These are phyloP conservation scores for Cervus canadensis DNA, from an alignment of 2,113 vertebrate species.

Conservation along the genomic window DNA sequence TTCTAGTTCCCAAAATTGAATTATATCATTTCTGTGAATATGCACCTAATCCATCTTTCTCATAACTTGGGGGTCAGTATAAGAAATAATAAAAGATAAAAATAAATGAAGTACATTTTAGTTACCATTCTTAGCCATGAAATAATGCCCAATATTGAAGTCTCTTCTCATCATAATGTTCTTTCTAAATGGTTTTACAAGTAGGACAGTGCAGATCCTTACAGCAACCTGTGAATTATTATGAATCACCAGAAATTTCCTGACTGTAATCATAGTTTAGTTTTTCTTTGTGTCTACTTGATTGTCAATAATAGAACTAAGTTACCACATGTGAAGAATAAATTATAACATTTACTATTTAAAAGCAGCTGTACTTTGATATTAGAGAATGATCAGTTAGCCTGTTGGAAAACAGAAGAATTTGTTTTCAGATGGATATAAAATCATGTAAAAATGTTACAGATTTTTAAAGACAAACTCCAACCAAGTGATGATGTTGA, in stretches of 20 bases:
- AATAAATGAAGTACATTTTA: slow-evolving; percentile 4
- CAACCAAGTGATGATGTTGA: background rate
- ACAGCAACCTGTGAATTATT: background rate
- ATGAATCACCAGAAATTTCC: background rate
- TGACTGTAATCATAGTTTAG: background rate
- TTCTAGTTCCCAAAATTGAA: background rate
- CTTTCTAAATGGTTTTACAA: background rate
- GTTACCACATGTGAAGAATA: background rate
- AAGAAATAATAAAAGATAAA: background rate
- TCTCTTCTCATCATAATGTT: background rate
- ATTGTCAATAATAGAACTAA: background rate
- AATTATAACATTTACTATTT: background rate
- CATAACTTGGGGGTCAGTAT: background rate
- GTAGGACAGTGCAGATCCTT: background rate
- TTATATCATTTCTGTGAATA: background rate
- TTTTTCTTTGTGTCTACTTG: background rate
- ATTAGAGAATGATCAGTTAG: background rate
- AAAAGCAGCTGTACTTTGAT: background rate
- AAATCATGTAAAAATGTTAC: background rate
- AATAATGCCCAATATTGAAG: background rate
- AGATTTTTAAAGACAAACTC: background rate
- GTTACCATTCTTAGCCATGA: background rate
- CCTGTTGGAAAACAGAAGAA: background rate
- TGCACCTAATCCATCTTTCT: background rate
- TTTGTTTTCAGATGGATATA: background rate